A percentile compares a stretch with the other conserved stretches of the same genome.
Evolutionary conservation across 2,888 invertebrate species (phyloP).

Genomic region (Piscicola geometra): DNA sequence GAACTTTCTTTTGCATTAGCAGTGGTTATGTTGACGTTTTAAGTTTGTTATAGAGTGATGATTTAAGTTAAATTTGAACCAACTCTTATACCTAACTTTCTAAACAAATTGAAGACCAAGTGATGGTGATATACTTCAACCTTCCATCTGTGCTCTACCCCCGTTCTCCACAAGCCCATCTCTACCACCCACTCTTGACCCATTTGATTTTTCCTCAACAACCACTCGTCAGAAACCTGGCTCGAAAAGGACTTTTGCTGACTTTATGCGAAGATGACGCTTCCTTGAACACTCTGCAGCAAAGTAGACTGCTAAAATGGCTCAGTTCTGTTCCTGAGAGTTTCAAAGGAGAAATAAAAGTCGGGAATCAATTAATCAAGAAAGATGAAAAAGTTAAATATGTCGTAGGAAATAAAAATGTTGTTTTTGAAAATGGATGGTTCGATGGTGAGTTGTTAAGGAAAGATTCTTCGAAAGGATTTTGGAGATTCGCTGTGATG

Average conservation of each 20-base stretch:
- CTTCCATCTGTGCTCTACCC: conserved; percentile 39
- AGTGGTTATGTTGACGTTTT: neutral
- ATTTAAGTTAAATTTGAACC: neutral
- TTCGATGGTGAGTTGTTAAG: too few species aligned
- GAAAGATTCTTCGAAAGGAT: too few species aligned
- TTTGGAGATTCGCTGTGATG: too few species aligned
- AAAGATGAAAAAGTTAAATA: too few species aligned
- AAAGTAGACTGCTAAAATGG: conserved; percentile 12
- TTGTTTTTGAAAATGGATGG: too few species aligned
- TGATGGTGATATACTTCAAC: conserved; percentile 37
- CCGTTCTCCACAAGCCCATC: conserved; percentile 30
- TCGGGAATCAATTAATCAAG: too few species aligned
- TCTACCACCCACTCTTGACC: conserved; percentile 37
- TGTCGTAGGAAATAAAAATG: too few species aligned
- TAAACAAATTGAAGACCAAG: conserved; percentile 38
- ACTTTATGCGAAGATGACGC: neutral
- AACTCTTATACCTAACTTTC: neutral
- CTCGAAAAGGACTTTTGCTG: conserved; percentile 5
- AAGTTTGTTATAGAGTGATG: neutral
- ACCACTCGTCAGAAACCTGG: conserved; percentile 33
- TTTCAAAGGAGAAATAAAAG: too few species aligned
- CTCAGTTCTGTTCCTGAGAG: too few species aligned
- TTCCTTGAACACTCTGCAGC: conserved; percentile 1
- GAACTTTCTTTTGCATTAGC: neutral
- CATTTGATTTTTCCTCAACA: conserved; percentile 39